These are phyloP conservation scores for Spialia ferax DNA, from an alignment of 2,888 invertebrate genomes.

Conservation along the genomic window DNA sequence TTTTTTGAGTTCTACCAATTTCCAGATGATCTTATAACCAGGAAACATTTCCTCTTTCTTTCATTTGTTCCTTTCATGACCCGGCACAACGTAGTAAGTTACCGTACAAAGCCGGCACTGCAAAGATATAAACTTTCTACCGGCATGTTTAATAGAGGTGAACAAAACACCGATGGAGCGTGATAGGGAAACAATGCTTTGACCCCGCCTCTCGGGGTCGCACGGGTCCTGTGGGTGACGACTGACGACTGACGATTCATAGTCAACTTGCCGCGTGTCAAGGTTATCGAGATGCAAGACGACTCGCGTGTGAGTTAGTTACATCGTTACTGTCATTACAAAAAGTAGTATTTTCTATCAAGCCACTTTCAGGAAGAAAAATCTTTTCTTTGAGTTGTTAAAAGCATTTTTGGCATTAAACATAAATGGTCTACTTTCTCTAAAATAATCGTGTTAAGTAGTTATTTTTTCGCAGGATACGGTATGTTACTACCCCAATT, in stretches of 20 bases:
- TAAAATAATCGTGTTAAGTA: too few species aligned
- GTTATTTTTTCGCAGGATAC: too few species aligned
- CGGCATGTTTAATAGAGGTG: conserved; percentile 39
- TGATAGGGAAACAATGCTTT: conserved; percentile 35
- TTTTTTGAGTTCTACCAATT: too few species aligned
- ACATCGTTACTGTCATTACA: too few species aligned
- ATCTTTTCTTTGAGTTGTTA: too few species aligned
- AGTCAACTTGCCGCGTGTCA: conserved; percentile 23
- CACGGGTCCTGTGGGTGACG: background rate
- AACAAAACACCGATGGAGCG: conserved; percentile 28
- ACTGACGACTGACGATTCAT: too few species aligned
- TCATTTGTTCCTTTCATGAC: too few species aligned
- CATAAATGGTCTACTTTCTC: too few species aligned
- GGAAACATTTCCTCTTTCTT: background rate
- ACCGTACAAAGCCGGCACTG: background rate
- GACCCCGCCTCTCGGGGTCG: conserved; percentile 13
- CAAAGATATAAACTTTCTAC: conserved; percentile 34
- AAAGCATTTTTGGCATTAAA: too few species aligned
- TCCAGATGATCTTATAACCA: background rate
- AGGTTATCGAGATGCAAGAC: conserved; percentile 9
- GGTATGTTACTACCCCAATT: too few species aligned
- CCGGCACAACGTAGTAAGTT: background rate
- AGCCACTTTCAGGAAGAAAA: too few species aligned
- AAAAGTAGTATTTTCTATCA: too few species aligned
- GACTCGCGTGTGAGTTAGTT: conserved; percentile 3